These are phyloP conservation scores for Cydia fagiglandana DNA, from an alignment of 1,140 invertebrate genomes.

Conservation along the genomic window DNA sequence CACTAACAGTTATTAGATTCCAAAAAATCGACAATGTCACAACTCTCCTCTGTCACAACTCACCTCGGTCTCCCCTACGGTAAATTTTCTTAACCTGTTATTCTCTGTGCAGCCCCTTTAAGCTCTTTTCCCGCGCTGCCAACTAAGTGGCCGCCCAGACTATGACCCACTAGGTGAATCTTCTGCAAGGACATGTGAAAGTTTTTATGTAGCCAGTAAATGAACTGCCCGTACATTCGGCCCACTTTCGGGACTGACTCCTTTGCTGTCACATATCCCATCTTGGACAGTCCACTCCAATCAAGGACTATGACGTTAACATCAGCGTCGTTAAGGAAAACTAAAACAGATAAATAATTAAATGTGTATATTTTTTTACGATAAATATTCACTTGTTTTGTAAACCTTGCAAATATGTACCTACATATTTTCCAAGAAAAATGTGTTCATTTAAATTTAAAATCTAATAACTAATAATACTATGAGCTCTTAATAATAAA, in stretches of 20 bases:
- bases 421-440: no score
- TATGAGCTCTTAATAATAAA: no score
- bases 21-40: no score
- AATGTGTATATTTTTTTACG: no score
- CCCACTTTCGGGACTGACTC: slow-evolving; percentile 72
- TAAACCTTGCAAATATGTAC: no score
- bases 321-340: slow-evolving; percentile 79
- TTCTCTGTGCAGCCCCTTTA: slow-evolving; percentile 43
- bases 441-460: no score
- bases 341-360: slow-evolving; percentile 47
- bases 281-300: slow-evolving; percentile 81
- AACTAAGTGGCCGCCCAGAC: slow-evolving; percentile 53
- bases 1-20: no score
- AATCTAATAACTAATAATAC: no score
- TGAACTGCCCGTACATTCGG: slow-evolving; percentile 72
- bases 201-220: slow-evolving; percentile 73
- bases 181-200: slow-evolving; percentile 43
- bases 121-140: slow-evolving; percentile 54
- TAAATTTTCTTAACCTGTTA: slow-evolving; percentile 46
- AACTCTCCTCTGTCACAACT: no score
- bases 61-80: no score
- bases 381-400: no score
- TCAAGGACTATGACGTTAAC: slow-evolving; percentile 84
- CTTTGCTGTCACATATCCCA: slow-evolving; percentile 77
- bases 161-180: slow-evolving; percentile 55